Conservation (phyloP, 2,888 invertebrate species). For the Torymus texanus region DNA sequence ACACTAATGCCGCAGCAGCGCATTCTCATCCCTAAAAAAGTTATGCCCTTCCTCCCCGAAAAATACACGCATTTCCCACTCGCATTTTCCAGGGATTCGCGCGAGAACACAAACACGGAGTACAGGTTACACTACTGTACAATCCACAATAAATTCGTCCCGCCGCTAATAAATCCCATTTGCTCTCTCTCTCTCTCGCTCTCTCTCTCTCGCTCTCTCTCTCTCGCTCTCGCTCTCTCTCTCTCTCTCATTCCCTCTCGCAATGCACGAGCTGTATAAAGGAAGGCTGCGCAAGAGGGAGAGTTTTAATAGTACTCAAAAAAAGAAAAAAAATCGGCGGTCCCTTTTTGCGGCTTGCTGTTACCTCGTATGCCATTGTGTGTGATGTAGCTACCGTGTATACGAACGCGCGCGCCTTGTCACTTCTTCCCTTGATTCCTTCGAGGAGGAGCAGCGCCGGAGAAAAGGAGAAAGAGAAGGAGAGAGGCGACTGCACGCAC, state of each 20-base stretch:
- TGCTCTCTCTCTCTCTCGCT: not conserved
- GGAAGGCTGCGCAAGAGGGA: constrained; percentile 18
- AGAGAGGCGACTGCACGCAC: constrained; percentile 27
- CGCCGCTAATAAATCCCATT: constrained; percentile 44
- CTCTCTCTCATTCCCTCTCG: not conserved
- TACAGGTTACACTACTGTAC: not conserved
- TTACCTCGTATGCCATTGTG: constrained; percentile 21
- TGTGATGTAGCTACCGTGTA: constrained; percentile 2
- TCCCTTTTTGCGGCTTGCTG: constrained; percentile 37
- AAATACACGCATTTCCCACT: not conserved
- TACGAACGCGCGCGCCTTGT: not conserved
- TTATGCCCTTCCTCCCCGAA: too few species aligned
- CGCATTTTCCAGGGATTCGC: constrained; percentile 20
- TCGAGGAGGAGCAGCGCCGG: not conserved
- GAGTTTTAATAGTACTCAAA: constrained; percentile 11
- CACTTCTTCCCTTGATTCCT: constrained; percentile 36
- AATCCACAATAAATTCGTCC: constrained; percentile 21
- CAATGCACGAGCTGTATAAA: not conserved
- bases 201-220: not conserved
- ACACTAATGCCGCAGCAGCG: too few species aligned
- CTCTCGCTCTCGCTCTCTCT: not conserved
- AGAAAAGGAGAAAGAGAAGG: not conserved
- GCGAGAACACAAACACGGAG: not conserved
- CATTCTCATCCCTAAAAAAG: too few species aligned
- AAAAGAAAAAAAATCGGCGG: constrained; percentile 34